Conservation (phyloP, 2,797 vertebrate genomes). For the Huso huso region DNA sequence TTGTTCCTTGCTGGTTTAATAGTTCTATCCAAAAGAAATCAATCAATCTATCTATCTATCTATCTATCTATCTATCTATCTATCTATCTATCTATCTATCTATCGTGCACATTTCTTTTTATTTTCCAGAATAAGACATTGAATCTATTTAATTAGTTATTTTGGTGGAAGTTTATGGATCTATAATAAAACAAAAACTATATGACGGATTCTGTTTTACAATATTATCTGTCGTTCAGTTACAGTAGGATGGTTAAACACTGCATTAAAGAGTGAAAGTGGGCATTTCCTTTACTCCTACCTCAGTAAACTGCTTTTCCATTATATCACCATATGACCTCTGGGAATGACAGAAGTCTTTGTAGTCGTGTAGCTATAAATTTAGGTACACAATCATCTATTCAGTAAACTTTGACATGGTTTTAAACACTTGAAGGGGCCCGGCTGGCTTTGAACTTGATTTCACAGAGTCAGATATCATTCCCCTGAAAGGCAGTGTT, state of each 20-base stretch:
- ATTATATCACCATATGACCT: conserved; percentile 38
- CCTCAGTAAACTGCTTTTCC: conserved; percentile 25
- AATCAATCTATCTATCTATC: too few relatives aligned
- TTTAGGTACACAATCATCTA: conserved; percentile 35
- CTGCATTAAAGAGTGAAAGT: conserved; percentile 12
- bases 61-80: too few relatives aligned
- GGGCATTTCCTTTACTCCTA: conserved; percentile 37
- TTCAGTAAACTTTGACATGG: conserved; percentile 30
- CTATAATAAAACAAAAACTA: too few relatives aligned
- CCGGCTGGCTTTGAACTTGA: conserved; percentile 36
- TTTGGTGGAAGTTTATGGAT: background rate
- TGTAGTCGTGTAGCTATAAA: conserved; percentile 37
- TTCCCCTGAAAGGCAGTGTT: conserved; percentile 17
- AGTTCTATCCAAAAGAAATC: too few relatives aligned
- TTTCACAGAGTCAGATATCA: conserved; percentile 25
- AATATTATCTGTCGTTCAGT: background rate
- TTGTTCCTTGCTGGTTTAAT: too few relatives aligned
- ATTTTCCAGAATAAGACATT: background rate
- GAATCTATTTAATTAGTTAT: background rate
- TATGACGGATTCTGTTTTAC: background rate
- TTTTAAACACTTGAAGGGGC: conserved; percentile 34
- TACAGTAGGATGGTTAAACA: background rate
- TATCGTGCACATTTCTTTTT: too few relatives aligned
- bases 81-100: too few relatives aligned
- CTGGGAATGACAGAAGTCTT: conserved; percentile 35